Evolutionary conservation across 1,140 invertebrate genomes (phyloP), one percentile per base, ranked within the genome.

Genomic region (Colletes gigas): DNA sequence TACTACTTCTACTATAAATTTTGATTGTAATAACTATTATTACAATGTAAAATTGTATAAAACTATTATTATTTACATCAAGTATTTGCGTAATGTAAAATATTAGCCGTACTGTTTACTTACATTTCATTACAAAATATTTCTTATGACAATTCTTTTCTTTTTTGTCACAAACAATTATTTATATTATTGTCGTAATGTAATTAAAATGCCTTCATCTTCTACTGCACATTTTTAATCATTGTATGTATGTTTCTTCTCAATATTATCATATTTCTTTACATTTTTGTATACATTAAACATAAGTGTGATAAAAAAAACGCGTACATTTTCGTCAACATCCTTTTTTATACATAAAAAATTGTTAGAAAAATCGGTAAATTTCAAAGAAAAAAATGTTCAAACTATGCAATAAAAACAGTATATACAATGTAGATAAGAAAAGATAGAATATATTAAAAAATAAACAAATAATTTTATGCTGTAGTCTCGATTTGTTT

Each of bases 271-370:
- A 47, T 44, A 77, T 72, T 84, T 82, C 74, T 77, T 87, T 89
- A 83, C 78, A 85, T 89, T 90, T 89, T 90, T 80, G 77, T 87
- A 85, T 77, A 78, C 83, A 89, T 87, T 87, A 89, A 88, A 89
- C 67, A 70, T 89, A 84, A 87, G 74, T 86, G 67, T 81, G 78
- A 86, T 81, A 47, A 73, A 78, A 76, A 5, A 17, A 47, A 17
- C 3, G n/a, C 6, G 50, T 62, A 70, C 17, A 71, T 54, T 78
- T 63, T 72, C 30, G 8, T n/a, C 9, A 17, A 21, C n/a, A 63
- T 63, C 50, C 54, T 75, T 9, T 30, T 12, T 47, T 54, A 17
- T 66, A 44, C 52, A 19, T 19, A 17, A 54, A 30, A 52, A 41
- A 9, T 73, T 30, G 30, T 30, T 30, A 30, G 30, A 30, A 2